Evolutionary conservation across 64 coral and sea anemone genomes (phyloP).

Genomic region (Actinia tenebrosa): DNA sequence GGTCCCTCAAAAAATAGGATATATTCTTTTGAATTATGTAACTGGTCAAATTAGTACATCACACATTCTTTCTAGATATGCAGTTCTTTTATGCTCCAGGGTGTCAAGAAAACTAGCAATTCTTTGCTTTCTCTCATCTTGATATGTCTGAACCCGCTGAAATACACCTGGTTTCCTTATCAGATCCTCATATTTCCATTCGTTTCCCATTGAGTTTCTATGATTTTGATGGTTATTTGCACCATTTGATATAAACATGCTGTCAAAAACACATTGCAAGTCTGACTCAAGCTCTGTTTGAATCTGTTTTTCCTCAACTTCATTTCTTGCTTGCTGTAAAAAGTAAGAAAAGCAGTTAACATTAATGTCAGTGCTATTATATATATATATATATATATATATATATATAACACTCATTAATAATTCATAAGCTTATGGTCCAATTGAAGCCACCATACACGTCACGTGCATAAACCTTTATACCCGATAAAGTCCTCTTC

Average conservation of each 20-base stretch:
- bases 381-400: too few relatives aligned
- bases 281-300: conserved; percentile 71
- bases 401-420: too few relatives aligned
- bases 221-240: conserved; percentile 11
- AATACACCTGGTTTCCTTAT: conserved; percentile 40
- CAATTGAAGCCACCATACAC: too few relatives aligned
- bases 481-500: too few relatives aligned
- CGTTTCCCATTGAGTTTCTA: neutral
- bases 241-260: conserved; percentile 20
- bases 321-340: conserved; percentile 45
- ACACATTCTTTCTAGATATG: conserved; percentile 48
- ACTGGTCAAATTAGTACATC: neutral
- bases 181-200: conserved; percentile 27
- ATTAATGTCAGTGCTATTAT: too few relatives aligned
- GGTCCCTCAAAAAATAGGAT: too few relatives aligned
- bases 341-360: neutral
- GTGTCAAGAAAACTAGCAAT: conserved; percentile 53
- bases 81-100: conserved; percentile 32
- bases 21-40: too few relatives aligned
- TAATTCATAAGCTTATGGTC: too few relatives aligned
- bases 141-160: conserved; percentile 43
- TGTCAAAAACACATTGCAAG: conserved; percentile 64
- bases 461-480: too few relatives aligned
- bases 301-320: conserved; percentile 18
- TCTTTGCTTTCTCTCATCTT: conserved; percentile 54